phyloP scores from a whole-genome alignment of 2,888 invertebrate genomes.

The Slavum lentiscoides region DNA sequence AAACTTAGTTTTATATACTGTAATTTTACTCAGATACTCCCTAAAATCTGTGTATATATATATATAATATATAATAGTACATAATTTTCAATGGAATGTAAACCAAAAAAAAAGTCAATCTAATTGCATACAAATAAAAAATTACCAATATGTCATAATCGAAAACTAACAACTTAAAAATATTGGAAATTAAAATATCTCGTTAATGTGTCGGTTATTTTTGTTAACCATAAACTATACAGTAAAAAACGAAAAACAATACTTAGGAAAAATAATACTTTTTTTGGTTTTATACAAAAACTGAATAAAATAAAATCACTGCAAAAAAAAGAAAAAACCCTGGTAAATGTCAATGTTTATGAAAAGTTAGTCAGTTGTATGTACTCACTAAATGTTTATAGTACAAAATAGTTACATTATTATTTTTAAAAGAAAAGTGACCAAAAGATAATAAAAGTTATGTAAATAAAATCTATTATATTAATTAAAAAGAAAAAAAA shows the following conservation, averaged over 20 bases:
- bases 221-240: background rate
- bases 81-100: slow-evolving; percentile 20
- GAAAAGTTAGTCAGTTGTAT: slow-evolving; percentile 35
- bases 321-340: background rate
- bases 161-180: slow-evolving; percentile 12
- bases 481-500: background rate
- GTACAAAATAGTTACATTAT: slow-evolving; percentile 15
- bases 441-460: background rate
- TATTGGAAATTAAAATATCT: background rate
- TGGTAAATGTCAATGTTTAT: slow-evolving; percentile 33
- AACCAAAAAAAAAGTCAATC: slow-evolving; percentile 2
- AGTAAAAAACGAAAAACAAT: slow-evolving; percentile 4
- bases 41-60: too few species aligned
- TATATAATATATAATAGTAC: background rate
- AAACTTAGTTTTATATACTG: too few species aligned
- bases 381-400: slow-evolving; percentile 25
- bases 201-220: background rate
- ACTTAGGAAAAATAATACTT: background rate
- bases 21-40: too few species aligned
- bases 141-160: background rate
- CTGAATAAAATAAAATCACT: slow-evolving; percentile 1
- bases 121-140: background rate
- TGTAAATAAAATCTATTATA: background rate
- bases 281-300: slow-evolving; percentile 1
- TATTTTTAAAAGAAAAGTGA: slow-evolving; percentile 5